These are phyloP conservation scores for Crocidura indochinensis DNA, from an alignment of 2,797 vertebrate species.

Conservation along the genomic window DNA sequence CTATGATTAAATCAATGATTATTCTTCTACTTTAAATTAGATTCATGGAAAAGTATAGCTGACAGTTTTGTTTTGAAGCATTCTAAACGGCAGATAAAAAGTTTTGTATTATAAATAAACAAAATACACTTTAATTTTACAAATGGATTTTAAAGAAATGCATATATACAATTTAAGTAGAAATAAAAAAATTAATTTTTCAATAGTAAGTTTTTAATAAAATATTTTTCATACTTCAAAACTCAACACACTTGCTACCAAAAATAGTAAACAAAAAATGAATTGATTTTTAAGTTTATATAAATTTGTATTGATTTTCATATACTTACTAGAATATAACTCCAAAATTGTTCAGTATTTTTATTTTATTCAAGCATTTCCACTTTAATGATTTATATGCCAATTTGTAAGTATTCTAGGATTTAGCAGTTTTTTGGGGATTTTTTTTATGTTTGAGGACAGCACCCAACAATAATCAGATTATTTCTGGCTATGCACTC, in stretches of 20 bases:
- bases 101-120: constrained; percentile 4
- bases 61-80: constrained; percentile 5
- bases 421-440: background rate
- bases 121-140: background rate
- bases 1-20: background rate
- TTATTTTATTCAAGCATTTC: background rate
- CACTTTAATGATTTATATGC: background rate
- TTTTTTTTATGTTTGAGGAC: too few relatives aligned
- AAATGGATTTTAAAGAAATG: background rate
- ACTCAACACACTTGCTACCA: background rate
- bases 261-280: background rate
- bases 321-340: background rate
- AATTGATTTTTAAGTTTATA: background rate
- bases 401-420: background rate
- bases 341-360: background rate
- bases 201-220: background rate
- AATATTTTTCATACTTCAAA: background rate
- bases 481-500: too few relatives aligned
- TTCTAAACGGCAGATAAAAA: constrained; percentile 6
- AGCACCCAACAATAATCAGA: too few relatives aligned
- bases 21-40: constrained; percentile 46
- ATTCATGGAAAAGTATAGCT: constrained; percentile 33
- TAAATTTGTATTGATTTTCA: background rate
- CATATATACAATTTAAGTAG: background rate
- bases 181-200: background rate